Percentiles rank a stretch among this genome's conserved stretches.
phyloP scores from a whole-genome alignment of 2,113 vertebrate genomes.

The Cervus canadensis region DNA sequence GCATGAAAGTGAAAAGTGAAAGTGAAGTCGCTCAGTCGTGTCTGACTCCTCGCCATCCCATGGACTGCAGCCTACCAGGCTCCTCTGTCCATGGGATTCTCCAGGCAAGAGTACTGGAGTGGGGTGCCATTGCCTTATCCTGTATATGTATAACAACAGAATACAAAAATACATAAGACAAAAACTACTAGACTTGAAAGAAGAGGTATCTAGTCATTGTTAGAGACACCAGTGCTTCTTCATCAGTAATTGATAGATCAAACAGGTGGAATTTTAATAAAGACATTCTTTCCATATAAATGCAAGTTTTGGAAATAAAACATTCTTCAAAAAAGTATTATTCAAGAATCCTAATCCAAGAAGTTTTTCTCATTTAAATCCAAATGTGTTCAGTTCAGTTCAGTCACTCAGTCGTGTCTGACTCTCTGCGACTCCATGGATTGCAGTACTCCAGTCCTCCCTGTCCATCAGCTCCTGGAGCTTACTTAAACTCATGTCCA shows the following conservation, averaged over 20 bases:
- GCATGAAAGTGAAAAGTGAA: no score
- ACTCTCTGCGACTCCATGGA: neutral
- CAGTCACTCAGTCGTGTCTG: rapidly evolving
- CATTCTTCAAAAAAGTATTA: neutral
- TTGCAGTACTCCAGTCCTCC: neutral
- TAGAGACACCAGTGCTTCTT: neutral
- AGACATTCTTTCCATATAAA: neutral
- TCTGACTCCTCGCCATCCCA: no score
- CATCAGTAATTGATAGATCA: neutral
- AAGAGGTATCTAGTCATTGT: neutral
- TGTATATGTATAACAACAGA: neutral
- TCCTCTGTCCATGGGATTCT: no score
- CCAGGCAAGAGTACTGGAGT: no score
- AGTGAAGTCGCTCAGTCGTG: no score
- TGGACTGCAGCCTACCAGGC: no score
- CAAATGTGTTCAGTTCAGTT: neutral
- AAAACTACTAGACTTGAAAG: neutral
- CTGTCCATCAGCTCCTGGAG: neutral
- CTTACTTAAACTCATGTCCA: neutral
- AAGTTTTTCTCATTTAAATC: neutral
- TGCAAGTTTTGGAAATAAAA: neutral
- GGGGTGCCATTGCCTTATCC: no score
- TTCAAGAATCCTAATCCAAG: neutral
- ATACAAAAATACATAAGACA: neutral
- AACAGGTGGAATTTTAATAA: neutral